A percentile compares a stretch with the other conserved stretches of the same genome.
phyloP scores from a whole-genome alignment of 2,113 vertebrate species.

The Ochotona curzoniae region DNA sequence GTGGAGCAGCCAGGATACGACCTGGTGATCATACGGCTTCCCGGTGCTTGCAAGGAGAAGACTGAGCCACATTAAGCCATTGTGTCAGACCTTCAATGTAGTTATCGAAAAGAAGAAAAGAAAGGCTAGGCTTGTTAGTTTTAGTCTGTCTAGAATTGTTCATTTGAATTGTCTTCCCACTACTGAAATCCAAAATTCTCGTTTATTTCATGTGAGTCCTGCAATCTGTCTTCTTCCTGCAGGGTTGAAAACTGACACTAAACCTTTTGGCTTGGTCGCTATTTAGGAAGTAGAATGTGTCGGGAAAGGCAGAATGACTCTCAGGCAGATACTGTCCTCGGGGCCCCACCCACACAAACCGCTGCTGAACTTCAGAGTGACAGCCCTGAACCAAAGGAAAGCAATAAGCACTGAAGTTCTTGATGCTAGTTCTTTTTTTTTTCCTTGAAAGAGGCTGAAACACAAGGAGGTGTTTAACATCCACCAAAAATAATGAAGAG shows the following conservation, averaged over 20 bases:
- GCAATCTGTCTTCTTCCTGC: neutral
- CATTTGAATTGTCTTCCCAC: neutral
- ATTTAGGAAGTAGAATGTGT: neutral
- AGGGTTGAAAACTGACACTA: neutral
- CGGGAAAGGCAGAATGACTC: neutral
- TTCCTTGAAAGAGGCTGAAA: neutral
- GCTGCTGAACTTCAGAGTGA: neutral
- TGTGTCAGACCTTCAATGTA: neutral
- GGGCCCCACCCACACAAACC: neutral
- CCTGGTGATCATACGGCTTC: no score
- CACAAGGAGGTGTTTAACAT: neutral
- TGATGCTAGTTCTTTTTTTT: neutral
- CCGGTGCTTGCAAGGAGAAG: no score
- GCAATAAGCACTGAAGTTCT: neutral
- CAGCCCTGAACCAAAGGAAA: neutral
- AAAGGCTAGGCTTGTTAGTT: neutral
- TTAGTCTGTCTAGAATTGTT: slow-evolving; percentile 18
- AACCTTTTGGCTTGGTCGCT: neutral
- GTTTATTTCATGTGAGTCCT: neutral
- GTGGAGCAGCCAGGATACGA: no score
- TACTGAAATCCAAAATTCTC: neutral
- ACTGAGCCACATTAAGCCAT: no score
- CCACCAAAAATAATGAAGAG: neutral
- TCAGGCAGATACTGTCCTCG: neutral
- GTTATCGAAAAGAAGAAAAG: neutral